Base-by-base conservation (phyloP, 2,113 vertebrate species). In the Hippocampus mohnikei region DNA sequence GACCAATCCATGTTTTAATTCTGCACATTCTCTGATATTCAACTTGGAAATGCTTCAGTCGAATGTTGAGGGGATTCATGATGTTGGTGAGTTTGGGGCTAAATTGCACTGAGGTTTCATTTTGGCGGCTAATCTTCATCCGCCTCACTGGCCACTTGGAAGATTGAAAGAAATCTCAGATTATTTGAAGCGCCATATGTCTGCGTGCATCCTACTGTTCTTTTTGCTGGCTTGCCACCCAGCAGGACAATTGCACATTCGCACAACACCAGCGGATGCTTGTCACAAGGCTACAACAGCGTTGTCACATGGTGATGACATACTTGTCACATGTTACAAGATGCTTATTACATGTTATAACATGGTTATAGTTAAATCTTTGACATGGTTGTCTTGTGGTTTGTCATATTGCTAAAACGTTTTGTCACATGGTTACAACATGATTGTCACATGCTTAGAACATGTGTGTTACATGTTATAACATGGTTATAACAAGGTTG, bases 161-260 rank as follows among this genome's bases (percentile, higher is more conserved):
- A 65, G 42, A 44, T 48, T 44, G 21, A 48, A 65, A 65, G 12
- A 65, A 65, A 46, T 65, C 63, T 46, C 41, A 1, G 63, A 65
- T 65, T 65, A 65, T 46, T 65, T 16, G 20, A 7, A 8, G 13
- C 15, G n/a, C 63, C 63, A 65, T 65, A 27, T 46, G 63, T 25
- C 63, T 18, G 16, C 27, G 7, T 10, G 9, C 21, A 18, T 50
- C 5, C 42, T 2, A 15, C 23, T 10, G n/a, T 4, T 15, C 8
- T 37, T 62, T 40, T 20, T 40, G 60, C 60, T 62, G 60, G 41
- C 33, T 62, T 37, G 37, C 9, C 60, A 62, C 60, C 33, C 37
- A 40, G 3, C 33, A 62, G 33, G 60, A 8, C 20, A 37, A 37
- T 37, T 37, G 33, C 33, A 37, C 33, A 37, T 37, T 37, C 33